Evolutionary conservation across 1,140 invertebrate species (phyloP), one percentile per base, ranked within the genome.

Genomic region (Bombus waltoni): DNA sequence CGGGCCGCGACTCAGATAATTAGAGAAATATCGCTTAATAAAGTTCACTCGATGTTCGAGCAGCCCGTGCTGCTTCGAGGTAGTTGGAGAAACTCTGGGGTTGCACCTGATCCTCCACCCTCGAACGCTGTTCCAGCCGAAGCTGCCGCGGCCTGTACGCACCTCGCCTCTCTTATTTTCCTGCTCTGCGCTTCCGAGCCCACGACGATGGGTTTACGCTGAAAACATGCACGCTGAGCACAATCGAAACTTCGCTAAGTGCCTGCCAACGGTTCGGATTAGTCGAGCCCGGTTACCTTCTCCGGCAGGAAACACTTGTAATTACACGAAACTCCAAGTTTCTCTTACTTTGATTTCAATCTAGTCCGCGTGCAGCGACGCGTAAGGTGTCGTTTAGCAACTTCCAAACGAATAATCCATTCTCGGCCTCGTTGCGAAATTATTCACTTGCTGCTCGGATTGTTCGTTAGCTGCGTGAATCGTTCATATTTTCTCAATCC

Each of bases 1-100:
- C 65, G 88, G 85, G 40, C 59, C 53, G 65, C 84, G 83, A 85
- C 74, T 68, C 87, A 93, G 94, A 95, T 95, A 95, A 95, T 95
- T 95, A 94, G 93, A 94, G 94, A 95, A 95, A 94, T 94, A 95
- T 94, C 93, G 92, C 91, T 94, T 93, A 91, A 94, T 94, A 93
- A 93, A 94, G 91, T 93, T 94, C 75, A 85, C 74, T 80, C 80
- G 83, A 76, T 76, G 74, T 87, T 92, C 84, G 83, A 92, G 89
- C 79, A 77, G 71, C 13, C 68, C 68, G 53, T 70, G 75, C 82
- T 5, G 40, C 25, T 11, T 11, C 11, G 25, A 42, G 38, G 25
- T 53, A 53, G 47, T 53, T 53, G 47, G 18, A 53, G 47, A 53
- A 53, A 53, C 70, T 25, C 70, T 22, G 40, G 28, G 28, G 15